A percentile compares a stretch with the other conserved stretches of the same genome.
These are phyloP conservation scores for Hydrozoanthus gracilis DNA, from an alignment of 92 coral and sea anemone genomes.

Conservation along the genomic window DNA sequence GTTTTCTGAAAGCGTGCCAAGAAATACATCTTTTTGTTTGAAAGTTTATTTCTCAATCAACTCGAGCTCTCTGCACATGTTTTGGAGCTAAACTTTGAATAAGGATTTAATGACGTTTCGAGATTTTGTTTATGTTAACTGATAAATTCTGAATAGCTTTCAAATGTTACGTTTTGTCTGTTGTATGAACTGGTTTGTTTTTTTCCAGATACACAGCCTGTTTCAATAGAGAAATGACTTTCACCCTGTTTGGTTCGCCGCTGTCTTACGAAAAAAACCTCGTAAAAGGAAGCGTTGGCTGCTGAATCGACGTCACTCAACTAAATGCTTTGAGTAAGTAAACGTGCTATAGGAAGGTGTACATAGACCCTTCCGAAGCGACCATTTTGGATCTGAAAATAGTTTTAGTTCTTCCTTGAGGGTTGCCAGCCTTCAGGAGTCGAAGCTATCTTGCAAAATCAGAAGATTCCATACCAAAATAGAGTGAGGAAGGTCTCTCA, in stretches of 20 bases:
- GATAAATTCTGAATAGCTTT: neutral
- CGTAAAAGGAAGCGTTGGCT: slow-evolving; percentile 1
- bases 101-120: too few relatives aligned
- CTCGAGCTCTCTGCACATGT: too few relatives aligned
- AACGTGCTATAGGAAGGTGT: neutral
- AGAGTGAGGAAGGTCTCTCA: too few relatives aligned
- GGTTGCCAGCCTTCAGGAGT: too few relatives aligned
- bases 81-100: too few relatives aligned
- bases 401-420: too few relatives aligned
- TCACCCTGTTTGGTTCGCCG: slow-evolving; percentile 8
- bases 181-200: neutral
- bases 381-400: too few relatives aligned
- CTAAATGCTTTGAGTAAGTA: neutral
- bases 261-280: neutral
- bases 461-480: too few relatives aligned
- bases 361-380: neutral
- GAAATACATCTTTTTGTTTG: too few relatives aligned
- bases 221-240: slow-evolving; percentile 40
- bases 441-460: too few relatives aligned
- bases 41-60: too few relatives aligned
- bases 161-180: neutral
- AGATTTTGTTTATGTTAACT: neutral
- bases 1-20: too few relatives aligned
- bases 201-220: slow-evolving; percentile 64
- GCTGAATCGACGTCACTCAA: neutral